Evolutionary conservation across 2,797 vertebrate species (phyloP).

Genomic region (Parotocinclus haroldoi): DNA sequence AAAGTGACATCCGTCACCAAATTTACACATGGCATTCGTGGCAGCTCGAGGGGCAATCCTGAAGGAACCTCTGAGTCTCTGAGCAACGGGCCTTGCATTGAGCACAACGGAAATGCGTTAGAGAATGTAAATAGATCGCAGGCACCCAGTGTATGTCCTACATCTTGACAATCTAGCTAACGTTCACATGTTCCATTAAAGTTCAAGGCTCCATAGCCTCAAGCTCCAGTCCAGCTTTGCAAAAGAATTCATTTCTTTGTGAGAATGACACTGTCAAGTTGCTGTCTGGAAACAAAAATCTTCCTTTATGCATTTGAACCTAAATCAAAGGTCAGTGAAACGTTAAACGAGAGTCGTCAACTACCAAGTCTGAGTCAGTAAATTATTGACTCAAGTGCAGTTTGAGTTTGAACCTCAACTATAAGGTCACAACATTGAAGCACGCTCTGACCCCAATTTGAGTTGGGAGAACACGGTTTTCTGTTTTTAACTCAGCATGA

Average conservation of each 20-base stretch:
- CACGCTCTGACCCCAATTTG: background rate
- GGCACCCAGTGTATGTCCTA: background rate
- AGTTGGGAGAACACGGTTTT: too few relatives aligned
- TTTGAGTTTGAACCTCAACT: background rate
- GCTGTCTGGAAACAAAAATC: too few relatives aligned
- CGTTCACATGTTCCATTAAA: too few relatives aligned
- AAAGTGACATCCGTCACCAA: constrained; percentile 40
- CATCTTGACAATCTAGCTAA: too few relatives aligned
- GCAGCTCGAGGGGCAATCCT: constrained; percentile 36
- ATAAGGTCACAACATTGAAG: background rate
- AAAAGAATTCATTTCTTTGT: too few relatives aligned
- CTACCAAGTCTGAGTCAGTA: background rate
- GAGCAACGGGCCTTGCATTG: constrained; percentile 57
- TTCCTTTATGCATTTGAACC: too few relatives aligned
- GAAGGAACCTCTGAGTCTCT: constrained; percentile 46
- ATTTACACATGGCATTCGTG: constrained; percentile 40
- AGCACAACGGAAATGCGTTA: constrained; percentile 23
- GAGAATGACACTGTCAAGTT: too few relatives aligned
- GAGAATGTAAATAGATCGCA: background rate
- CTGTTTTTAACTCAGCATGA: background rate
- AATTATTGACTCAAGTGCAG: constrained; percentile 3
- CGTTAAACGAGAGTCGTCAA: too few relatives aligned
- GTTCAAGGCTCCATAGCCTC: too few relatives aligned
- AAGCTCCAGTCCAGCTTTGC: too few relatives aligned
- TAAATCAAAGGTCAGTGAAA: too few relatives aligned